Conservation (phyloP, 2,113 vertebrate genomes). For the Clupea harengus region DNA sequence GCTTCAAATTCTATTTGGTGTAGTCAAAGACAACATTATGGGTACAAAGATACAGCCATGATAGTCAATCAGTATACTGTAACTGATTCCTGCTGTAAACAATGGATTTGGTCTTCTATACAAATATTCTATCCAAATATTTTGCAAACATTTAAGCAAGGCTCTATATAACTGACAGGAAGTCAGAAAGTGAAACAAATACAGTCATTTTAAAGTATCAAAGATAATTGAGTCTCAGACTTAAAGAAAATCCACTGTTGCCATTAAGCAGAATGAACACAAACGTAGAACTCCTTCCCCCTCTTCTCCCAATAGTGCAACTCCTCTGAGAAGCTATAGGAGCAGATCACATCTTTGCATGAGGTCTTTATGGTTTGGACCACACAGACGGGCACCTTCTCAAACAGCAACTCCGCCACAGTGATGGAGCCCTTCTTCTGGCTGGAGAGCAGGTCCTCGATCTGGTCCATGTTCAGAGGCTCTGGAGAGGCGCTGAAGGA, state of each 20-base stretch:
- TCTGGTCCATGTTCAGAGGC: conserved; percentile 59
- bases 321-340: conserved; percentile 67
- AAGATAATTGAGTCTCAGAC: not conserved
- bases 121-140: not conserved
- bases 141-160: not conserved
- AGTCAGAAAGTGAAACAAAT: not conserved
- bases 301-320: conserved; percentile 70
- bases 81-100: not conserved
- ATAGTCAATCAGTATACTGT: not conserved
- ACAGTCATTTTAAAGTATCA: not conserved
- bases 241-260: not conserved
- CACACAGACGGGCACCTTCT: conserved; percentile 55
- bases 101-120: not conserved
- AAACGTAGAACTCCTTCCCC: conserved; percentile 64
- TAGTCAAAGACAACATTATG: not conserved
- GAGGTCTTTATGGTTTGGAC: conserved; percentile 65
- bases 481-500: conserved; percentile 72
- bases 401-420: conserved; percentile 61
- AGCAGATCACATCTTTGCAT: conserved; percentile 62
- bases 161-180: not conserved
- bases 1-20: not conserved
- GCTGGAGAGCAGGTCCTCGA: conserved; percentile 62
- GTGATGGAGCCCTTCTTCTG: conserved; percentile 61
- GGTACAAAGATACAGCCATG: not conserved
- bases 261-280: conserved; percentile 66